These are phyloP conservation scores for Gnathonemus echidnorhynchus DNA, from an alignment of 2,113 vertebrate genomes.

Conservation along the genomic window DNA sequence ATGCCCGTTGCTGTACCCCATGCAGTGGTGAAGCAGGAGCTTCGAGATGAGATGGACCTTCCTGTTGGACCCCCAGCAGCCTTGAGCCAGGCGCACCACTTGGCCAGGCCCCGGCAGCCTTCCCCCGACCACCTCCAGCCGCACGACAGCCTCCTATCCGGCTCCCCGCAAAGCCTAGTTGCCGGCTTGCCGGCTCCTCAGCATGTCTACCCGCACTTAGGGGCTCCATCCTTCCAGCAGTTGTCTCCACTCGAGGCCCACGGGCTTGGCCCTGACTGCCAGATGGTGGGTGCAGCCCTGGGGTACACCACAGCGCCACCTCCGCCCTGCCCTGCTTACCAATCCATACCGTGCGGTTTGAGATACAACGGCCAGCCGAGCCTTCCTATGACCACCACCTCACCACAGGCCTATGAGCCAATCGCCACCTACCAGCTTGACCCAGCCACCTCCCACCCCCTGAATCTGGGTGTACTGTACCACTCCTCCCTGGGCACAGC, in stretches of 20 bases:
- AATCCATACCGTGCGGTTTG: conserved; percentile 75
- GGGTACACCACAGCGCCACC: conserved; percentile 73
- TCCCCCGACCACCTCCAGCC: conserved; percentile 77
- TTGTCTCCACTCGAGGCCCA: conserved; percentile 78
- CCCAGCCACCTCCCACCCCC: conserved; percentile 61
- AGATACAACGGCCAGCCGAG: conserved; percentile 80
- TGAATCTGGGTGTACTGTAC: conserved; percentile 79
- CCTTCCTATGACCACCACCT: conserved; percentile 71
- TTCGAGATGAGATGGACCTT: conserved; percentile 82
- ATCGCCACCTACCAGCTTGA: conserved; percentile 76
- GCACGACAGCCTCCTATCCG: conserved; percentile 72
- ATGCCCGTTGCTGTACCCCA: conserved; percentile 23
- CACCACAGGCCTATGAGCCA: conserved; percentile 74
- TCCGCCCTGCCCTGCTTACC: conserved; percentile 72
- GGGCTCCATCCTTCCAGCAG: conserved; percentile 75
- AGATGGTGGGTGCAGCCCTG: conserved; percentile 61
- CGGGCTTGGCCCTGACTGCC: conserved; percentile 78
- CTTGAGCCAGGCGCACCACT: conserved; percentile 60
- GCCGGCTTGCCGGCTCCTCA: conserved; percentile 67
- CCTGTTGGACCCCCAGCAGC: conserved; percentile 64
- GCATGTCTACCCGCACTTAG: conserved; percentile 68
- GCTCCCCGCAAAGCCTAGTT: conserved; percentile 73
- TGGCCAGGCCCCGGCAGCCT: conserved; percentile 72
- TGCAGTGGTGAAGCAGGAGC: conserved; percentile 92
- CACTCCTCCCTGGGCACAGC: conserved; percentile 66